A percentile compares a stretch with the other conserved stretches of the same genome.
phyloP scores from a whole-genome alignment of 2,888 invertebrate species.

The Epirrhoe tristata region DNA sequence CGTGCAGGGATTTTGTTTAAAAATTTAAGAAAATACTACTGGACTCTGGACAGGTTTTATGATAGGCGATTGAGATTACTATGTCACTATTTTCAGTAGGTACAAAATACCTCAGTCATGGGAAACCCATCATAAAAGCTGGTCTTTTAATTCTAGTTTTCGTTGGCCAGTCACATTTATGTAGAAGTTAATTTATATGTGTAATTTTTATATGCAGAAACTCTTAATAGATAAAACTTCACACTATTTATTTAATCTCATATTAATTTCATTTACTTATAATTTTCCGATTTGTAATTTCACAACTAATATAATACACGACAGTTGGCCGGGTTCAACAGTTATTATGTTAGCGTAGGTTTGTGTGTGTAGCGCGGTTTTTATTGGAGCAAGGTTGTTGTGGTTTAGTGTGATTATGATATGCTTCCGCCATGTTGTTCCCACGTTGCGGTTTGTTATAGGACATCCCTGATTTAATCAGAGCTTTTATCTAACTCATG shows the following conservation, averaged over 20 bases:
- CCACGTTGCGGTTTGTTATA: constrained; percentile 30
- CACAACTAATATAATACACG: neutral
- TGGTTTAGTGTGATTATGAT: constrained; percentile 59
- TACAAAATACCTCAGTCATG: too few species aligned
- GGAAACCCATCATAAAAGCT: too few species aligned
- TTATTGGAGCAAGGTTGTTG: constrained; percentile 45
- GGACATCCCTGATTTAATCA: constrained; percentile 43
- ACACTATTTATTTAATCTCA: too few species aligned
- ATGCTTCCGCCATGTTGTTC: constrained; percentile 53
- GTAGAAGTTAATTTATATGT: too few species aligned
- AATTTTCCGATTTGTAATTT: neutral
- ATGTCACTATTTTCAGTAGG: constrained; percentile 6
- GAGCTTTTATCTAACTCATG: constrained; percentile 27
- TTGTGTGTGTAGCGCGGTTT: constrained; percentile 14
- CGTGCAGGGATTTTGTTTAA: constrained; percentile 23
- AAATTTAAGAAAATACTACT: constrained; percentile 20
- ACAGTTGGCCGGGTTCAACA: constrained; percentile 2
- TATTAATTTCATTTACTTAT: too few species aligned
- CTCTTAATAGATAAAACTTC: too few species aligned
- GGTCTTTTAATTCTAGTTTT: too few species aligned
- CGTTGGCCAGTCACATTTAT: too few species aligned
- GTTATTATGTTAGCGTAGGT: constrained; percentile 20
- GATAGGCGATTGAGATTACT: constrained; percentile 8
- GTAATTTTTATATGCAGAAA: too few species aligned
- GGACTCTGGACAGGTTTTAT: constrained; percentile 14